Base-by-base conservation (phyloP, 2,888 invertebrate genomes). In the Diachrysia chrysitis region DNA sequence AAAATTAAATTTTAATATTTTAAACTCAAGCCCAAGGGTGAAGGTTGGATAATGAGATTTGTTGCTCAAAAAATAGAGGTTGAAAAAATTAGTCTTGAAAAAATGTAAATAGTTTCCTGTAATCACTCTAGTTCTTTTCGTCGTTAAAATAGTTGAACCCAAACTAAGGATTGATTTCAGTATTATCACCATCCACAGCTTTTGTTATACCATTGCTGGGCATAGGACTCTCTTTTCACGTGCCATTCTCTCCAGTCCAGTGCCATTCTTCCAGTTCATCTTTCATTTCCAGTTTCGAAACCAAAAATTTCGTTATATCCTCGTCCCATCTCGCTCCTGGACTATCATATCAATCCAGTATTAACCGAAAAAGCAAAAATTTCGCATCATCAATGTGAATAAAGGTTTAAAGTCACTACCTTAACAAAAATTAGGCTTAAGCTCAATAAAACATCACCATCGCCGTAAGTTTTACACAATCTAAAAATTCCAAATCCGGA, bases 1-100 rank as follows among this genome's bases (percentile, higher is more conserved):
- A 58, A 84, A 87, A 87, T 87, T 84, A 87, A 86, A 87, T 82
- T 85, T 87, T 86, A 87, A 87, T 85, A 85, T 85, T 86, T 85
- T 74, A 85, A 69, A 70, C 63, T 55, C 29, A 35, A n/a, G 54
- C 67, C 60, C 57, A 72, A 72, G 70, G 78, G 69, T 54, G 29
- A 73, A 69, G 65, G 79, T 71, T 35, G 57, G 25, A 55, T 79
- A 78, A 82, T 79, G 73, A 79, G 81, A 69, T 82, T 72, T 74
- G 81, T 71, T 74, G 58, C 55, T 72, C 67, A 58, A 65, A 61
- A 63, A 79, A 63, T 63, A 63, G 58, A 69, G 61, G 70, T 65
- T 51, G 19, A 63, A 48, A 25, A n/a, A 14, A 58, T 63, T 29
- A 61, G 16, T 16, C 12, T 19, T 14, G 46, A 25, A 6, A 37